These are phyloP conservation scores for Mesoligia furuncula DNA, from an alignment of 2,888 invertebrate species.

Conservation along the genomic window DNA sequence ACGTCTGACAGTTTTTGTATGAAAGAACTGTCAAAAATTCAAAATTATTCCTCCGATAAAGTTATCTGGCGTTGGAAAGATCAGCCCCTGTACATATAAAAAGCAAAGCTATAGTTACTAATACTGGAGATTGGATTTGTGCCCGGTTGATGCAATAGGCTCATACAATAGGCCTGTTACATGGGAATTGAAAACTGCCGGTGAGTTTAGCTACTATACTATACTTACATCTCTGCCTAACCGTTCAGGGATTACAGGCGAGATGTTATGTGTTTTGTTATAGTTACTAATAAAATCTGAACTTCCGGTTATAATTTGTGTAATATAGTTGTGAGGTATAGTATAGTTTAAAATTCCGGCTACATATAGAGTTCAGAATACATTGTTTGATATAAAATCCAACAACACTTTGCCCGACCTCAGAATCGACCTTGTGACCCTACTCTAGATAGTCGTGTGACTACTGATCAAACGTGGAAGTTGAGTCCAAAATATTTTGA, in stretches of 20 bases:
- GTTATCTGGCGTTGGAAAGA: no score
- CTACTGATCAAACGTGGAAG: not conserved
- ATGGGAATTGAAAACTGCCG: no score
- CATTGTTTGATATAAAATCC: not conserved
- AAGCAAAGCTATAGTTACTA: not conserved
- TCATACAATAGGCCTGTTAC: no score
- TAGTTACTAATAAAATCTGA: not conserved
- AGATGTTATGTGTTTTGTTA: not conserved
- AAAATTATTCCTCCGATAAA: no score
- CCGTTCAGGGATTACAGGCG: not conserved
- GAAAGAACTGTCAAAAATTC: no score
- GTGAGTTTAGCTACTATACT: no score
- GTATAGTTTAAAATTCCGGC: not conserved
- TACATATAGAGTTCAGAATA: not conserved
- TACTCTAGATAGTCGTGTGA: not conserved
- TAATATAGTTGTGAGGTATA: not conserved
- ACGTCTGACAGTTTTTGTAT: no score
- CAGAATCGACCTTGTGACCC: not conserved
- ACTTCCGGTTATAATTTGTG: not conserved
- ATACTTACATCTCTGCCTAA: no score
- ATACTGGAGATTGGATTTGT: not conserved
- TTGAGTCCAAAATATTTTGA: conserved; percentile 29
- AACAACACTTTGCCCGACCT: not conserved
- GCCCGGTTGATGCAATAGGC: not conserved
- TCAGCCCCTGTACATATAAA: no score